Evolutionary conservation across 2,113 vertebrate species (phyloP), one percentile per base, ranked within the genome.

Genomic region (Stercorarius parasiticus): DNA sequence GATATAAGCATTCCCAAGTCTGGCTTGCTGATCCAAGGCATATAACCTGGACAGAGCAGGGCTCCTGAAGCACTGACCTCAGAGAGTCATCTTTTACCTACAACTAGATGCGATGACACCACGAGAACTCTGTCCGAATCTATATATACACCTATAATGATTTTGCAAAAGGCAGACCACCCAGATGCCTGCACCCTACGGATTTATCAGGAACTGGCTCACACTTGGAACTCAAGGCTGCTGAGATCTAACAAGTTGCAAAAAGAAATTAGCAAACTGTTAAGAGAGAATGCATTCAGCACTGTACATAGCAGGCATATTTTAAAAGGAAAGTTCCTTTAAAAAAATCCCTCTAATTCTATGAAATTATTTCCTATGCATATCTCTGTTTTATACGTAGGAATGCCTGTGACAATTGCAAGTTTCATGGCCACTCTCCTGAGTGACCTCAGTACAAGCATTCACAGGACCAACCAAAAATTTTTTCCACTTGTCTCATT

Each of bases 21-120:
- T 77, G 45, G 50, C 73, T 93, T 94, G 91, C 91, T 95, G 81
- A 82, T 69, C 74, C 71, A 62, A 95, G 86, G 47, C 47, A 26
- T 17, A 34, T 21, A 91, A 36, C 56, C 36, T 40, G 58, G 86
- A 69, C 34, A 92, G 81, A 82, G 77, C 47, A 66, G 80, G 47
- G 55, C 16, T 92, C 55, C 82, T 62, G 52, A 74, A 66, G 79
- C 53, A 64, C 67, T 52, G 32, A 81, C 36, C 52, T 91, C 21
- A 73, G 23, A 50, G 30, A 81, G 27, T 38, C 53, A 34, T 4
- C 14, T 77, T 91, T 50, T 70, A 77, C 62, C 25, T 50, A 17
- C 8, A 62, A 4, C 42, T 29, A 59, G 40, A 25, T 34, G 61
- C 1, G 6, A 34, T 8, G 52, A 76, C 43, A 58, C 29, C 42